A percentile compares a stretch with the other conserved stretches of the same genome.
Conservation (phyloP, 1,140 invertebrate genomes). For the Conus betulinus region DNA sequence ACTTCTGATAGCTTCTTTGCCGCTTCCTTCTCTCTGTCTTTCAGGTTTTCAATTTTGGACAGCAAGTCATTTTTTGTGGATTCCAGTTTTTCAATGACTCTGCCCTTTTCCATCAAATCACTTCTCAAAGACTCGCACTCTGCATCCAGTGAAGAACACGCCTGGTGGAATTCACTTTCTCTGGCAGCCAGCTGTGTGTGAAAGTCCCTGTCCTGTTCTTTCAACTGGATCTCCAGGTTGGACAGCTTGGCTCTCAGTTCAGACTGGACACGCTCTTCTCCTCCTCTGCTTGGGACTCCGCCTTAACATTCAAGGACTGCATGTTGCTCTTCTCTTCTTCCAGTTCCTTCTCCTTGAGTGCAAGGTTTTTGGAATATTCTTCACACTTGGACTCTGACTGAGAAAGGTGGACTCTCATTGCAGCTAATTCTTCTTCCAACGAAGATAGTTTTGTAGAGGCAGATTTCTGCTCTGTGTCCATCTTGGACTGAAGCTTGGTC, state of each 20-base stretch:
- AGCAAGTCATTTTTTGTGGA: conserved; percentile 31
- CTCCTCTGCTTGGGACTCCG: not conserved
- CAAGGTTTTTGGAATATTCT: conserved; percentile 12
- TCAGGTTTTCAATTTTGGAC: conserved; percentile 23
- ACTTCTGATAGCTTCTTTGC: conserved; percentile 27
- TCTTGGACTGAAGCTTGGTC: not conserved
- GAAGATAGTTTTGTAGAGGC: not conserved
- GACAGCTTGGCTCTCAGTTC: not conserved
- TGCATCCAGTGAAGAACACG: conserved; percentile 7
- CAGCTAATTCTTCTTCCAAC: not conserved
- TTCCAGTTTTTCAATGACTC: conserved; percentile 28
- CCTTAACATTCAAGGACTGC: not conserved
- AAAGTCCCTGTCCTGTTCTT: not conserved
- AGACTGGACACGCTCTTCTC: not conserved
- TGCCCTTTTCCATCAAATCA: conserved; percentile 33
- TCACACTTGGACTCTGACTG: not conserved
- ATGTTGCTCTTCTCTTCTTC: conserved; percentile 33
- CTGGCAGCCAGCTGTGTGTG: not conserved
- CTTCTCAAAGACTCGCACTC: conserved; percentile 26
- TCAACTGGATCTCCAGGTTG: not conserved
- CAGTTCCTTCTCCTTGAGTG: conserved; percentile 20
- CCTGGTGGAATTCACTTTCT: conserved; percentile 29
- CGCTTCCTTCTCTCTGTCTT: conserved; percentile 36
- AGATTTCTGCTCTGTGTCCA: not conserved
- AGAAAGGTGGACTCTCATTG: conserved; percentile 21